Conservation (phyloP, 2,797 vertebrate genomes). For the Zalophus californianus region DNA sequence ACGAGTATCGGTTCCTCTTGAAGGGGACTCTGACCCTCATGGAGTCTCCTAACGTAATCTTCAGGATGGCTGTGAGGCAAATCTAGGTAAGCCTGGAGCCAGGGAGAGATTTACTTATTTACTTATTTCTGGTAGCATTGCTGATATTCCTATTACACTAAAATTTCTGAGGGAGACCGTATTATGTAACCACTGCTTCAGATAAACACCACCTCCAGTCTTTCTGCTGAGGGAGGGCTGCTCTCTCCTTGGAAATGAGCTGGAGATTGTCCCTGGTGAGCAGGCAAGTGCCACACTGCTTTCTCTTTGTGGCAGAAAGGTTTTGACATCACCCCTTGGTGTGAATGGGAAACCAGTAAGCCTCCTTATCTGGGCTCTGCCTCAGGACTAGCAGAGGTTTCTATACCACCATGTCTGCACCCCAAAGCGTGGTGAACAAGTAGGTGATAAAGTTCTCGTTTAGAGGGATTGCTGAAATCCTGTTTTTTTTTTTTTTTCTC, state of each 20-base stretch:
- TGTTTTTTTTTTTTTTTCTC: neutral
- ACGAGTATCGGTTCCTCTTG: neutral
- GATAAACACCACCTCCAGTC: neutral
- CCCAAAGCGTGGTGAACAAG: neutral
- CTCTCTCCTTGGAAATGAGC: constrained; percentile 3
- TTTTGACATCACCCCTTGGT: neutral
- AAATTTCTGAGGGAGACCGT: neutral
- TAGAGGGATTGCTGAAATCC: neutral
- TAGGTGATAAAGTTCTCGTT: neutral
- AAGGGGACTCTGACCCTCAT: neutral
- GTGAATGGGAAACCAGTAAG: neutral
- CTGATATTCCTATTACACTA: neutral
- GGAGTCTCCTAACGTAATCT: neutral
- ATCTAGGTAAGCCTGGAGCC: neutral
- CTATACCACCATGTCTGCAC: neutral
- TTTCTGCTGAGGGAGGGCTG: neutral
- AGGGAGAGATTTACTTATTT: neutral
- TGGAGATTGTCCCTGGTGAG: neutral
- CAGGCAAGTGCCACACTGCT: neutral
- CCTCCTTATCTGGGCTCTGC: neutral
- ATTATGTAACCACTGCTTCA: constrained; percentile 21
- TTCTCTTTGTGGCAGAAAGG: neutral
- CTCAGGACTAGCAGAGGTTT: neutral
- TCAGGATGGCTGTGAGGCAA: neutral
- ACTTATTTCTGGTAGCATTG: neutral